phyloP scores from a whole-genome alignment of 2,888 invertebrate genomes.

The Mesorhabditis belari region DNA sequence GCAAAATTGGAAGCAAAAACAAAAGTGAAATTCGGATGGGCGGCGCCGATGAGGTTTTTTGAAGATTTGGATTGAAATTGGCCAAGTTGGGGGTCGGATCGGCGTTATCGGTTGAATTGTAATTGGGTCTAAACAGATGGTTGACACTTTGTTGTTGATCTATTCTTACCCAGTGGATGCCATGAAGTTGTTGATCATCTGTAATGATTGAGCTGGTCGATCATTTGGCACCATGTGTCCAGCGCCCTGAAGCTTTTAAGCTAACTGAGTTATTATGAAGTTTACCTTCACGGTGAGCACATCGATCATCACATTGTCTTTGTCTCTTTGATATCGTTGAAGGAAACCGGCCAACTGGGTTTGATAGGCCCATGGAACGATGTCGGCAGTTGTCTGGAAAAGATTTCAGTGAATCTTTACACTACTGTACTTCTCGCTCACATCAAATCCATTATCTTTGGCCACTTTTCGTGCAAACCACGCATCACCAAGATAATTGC shows the following conservation, averaged over 20 bases:
- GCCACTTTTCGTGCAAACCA: conserved; percentile 38
- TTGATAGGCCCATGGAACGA: neutral
- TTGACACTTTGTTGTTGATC: too few relatives aligned
- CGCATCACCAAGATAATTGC: conserved; percentile 45
- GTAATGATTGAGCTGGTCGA: neutral
- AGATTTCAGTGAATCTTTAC: neutral
- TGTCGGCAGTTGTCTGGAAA: neutral
- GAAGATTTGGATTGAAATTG: too few relatives aligned
- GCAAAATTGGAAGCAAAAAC: too few relatives aligned
- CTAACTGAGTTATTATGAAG: neutral
- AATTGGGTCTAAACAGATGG: neutral
- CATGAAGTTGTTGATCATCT: neutral
- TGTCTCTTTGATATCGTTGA: neutral
- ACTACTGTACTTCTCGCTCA: neutral
- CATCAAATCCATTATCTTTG: conserved; percentile 8
- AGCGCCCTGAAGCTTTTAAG: neutral
- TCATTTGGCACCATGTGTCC: neutral
- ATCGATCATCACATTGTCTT: neutral
- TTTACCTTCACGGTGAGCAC: neutral
- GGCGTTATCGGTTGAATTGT: neutral
- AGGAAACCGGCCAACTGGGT: neutral
- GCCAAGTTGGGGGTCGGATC: neutral
- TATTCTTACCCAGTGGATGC: neutral
- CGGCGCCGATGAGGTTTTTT: too few relatives aligned
- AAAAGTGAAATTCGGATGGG: too few relatives aligned